Base-by-base conservation (phyloP, 2,888 invertebrate species). In the Trilocha varians region DNA sequence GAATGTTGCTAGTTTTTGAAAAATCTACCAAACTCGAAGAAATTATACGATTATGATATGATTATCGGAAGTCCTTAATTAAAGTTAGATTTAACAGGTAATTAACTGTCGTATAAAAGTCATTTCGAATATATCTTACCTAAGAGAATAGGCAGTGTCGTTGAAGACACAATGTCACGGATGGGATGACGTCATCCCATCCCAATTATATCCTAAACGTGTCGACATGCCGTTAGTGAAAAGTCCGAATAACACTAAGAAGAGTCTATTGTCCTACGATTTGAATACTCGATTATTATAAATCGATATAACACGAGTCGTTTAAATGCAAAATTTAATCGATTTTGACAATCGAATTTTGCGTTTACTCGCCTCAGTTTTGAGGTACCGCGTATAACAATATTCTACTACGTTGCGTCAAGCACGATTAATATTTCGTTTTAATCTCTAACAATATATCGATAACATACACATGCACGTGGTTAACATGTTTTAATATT, bases 21-120 rank as follows among this genome's bases (percentile, higher is more conserved):
- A 56, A 44, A 51, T 49, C 46, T 44, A 55, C 46, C 51, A 46
- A 47, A 56, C 42, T 47, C 59, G 54, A 59, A 55, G 49, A 46
- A 59, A 65, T 59, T 55, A 55, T 61, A 63, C 64, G 73, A 72
- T 68, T 68, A 67, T 75, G 78, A 78, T 77, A 78, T 77, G 77
- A 74, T 82, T 74, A 71, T 73, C 72, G 76, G 80, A 83, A 82
- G 78, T 83, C 65, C 82, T 80, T 82, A 82, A 69, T 25, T 62
- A 76, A 67, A 76, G 75, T 82, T 82, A 84, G 77, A 73, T 62
- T 78, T 77, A 84, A 84, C 84, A 84, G 78, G 77, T 77, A 77
- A 82, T 80, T 79, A 84, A 85, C 84, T 76, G 76, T 83, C 79
- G 84, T 85, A 85, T 85, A 84, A 84, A 85, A 85, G 84, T 82